Evolutionary conservation across 2,113 vertebrate species (phyloP).

Genomic region (Bos javanicus): DNA sequence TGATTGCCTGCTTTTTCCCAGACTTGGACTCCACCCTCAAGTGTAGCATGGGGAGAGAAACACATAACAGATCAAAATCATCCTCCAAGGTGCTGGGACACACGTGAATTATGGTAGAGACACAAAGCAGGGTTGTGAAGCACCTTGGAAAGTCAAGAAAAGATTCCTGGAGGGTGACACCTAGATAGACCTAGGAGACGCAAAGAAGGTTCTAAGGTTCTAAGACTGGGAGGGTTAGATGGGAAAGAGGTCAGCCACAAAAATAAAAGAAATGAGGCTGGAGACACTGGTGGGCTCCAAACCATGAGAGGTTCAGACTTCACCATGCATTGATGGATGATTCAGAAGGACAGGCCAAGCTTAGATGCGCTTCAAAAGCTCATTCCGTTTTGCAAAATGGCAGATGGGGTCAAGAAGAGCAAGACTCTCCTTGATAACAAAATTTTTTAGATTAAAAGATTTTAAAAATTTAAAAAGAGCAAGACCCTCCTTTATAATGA

Average conservation of each 20-base stretch:
- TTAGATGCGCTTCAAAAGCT: neutral
- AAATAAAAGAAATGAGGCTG: neutral
- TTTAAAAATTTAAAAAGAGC: neutral
- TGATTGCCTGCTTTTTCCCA: neutral
- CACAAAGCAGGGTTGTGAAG: fast-evolving
- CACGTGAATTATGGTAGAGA: too few relatives aligned
- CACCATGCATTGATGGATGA: neutral
- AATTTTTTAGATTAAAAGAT: neutral
- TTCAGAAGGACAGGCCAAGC: neutral
- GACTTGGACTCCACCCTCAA: neutral
- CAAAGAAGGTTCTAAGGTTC: neutral
- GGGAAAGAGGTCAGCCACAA: neutral
- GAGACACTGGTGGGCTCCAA: neutral
- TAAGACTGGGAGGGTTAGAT: neutral
- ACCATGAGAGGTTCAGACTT: neutral
- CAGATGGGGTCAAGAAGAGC: neutral
- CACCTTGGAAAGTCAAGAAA: neutral
- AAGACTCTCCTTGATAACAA: neutral
- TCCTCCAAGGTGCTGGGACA: neutral
- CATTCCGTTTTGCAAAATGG: neutral
- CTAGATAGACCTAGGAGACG: neutral
- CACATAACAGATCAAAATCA: neutral
- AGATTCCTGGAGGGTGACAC: neutral
- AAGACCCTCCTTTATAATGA: neutral
- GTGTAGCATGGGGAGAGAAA: neutral